These are phyloP conservation scores for Laterallus jamaicensis DNA, from an alignment of 2,113 vertebrate genomes.

Conservation along the genomic window DNA sequence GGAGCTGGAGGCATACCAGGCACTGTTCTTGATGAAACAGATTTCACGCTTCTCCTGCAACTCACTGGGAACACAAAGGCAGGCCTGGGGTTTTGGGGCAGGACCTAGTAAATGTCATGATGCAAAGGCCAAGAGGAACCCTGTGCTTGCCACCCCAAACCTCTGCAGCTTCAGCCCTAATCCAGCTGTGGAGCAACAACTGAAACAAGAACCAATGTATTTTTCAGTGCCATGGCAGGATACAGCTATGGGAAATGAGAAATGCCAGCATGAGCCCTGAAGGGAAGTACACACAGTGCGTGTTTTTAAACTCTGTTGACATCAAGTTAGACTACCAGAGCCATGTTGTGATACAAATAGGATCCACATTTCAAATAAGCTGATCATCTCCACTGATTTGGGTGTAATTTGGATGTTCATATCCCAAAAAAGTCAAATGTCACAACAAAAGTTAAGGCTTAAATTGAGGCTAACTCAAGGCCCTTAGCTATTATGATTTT, in stretches of 20 bases:
- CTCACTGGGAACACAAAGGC: background rate
- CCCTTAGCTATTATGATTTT: background rate
- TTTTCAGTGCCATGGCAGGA: background rate
- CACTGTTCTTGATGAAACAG: background rate
- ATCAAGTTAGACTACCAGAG: background rate
- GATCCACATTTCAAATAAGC: background rate
- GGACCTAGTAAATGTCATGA: fast-evolving
- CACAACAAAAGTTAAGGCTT: background rate
- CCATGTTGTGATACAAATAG: background rate
- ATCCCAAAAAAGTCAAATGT: background rate
- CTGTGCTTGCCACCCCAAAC: fast-evolving
- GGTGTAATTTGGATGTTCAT: background rate
- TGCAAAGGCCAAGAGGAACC: background rate
- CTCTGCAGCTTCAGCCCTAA: background rate
- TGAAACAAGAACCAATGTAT: background rate
- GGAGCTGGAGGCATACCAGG: fast-evolving
- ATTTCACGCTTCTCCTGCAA: background rate
- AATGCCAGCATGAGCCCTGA: background rate
- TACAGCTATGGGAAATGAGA: background rate
- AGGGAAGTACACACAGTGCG: background rate
- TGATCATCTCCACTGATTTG: background rate
- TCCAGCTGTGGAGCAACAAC: background rate
- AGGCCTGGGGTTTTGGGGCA: background rate
- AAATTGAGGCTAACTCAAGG: background rate
- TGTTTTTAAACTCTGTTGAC: background rate